These are phyloP conservation scores for Tyrophagus putrescentiae DNA, from an alignment of 1,140 invertebrate species.

Conservation along the genomic window DNA sequence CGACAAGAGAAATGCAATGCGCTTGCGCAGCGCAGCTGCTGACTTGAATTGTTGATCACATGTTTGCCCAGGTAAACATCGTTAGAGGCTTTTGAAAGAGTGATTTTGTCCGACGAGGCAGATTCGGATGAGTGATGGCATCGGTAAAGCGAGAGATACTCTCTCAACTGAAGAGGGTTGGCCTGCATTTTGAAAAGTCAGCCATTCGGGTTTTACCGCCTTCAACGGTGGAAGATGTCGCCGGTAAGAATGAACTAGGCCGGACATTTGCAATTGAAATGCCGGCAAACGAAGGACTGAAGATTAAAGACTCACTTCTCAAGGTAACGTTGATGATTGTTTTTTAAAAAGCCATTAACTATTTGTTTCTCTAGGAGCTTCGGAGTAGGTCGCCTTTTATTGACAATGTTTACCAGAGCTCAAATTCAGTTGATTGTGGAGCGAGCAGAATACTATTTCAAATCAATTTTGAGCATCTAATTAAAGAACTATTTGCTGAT, in stretches of 20 bases:
- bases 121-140: no score
- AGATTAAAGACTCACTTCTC: slow-evolving; percentile 3
- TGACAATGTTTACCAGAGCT: background rate
- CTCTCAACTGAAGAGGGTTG: background rate
- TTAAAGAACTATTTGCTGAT: slow-evolving; percentile 1
- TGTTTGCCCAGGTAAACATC: background rate
- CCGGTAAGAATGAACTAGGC: background rate
- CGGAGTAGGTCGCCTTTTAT: background rate
- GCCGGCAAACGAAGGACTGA: background rate
- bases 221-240: background rate
- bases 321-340: no score
- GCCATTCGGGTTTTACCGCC: background rate
- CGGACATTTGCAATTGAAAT: background rate
- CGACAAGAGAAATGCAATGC: no score
- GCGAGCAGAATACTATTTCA: background rate
- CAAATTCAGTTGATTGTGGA: background rate
- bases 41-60: background rate
- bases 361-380: background rate
- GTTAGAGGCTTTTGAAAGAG: no score
- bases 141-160: background rate
- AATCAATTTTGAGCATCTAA: background rate
- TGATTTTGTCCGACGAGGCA: no score
- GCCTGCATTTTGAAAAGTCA: background rate
- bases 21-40: no score
- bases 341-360: background rate